Evolutionary conservation across 2,888 invertebrate species (phyloP).

Genomic region (Minunthozetes semirufus): DNA sequence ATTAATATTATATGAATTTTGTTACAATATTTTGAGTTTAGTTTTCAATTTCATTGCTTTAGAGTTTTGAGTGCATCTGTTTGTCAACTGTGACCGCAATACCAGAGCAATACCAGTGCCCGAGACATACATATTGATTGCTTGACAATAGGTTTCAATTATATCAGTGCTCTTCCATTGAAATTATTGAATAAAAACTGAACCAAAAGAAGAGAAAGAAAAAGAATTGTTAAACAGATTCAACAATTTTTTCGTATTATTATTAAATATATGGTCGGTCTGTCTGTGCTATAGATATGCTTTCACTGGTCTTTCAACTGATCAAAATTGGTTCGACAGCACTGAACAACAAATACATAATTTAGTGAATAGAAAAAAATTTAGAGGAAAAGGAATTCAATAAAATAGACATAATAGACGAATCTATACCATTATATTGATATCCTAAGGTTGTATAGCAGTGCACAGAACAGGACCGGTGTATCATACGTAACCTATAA

Average conservation of each 20-base stretch:
- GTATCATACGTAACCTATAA: conserved; percentile 1
- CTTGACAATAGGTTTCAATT: conserved; percentile 4
- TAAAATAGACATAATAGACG: conserved; percentile 2
- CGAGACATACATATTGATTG: background rate
- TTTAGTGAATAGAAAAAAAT: conserved; percentile 13
- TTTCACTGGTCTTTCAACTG: background rate
- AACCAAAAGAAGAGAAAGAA: background rate
- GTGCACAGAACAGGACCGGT: background rate
- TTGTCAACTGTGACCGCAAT: conserved; percentile 1
- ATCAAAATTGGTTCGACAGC: background rate
- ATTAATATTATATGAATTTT: too few species aligned
- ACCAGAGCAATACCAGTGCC: background rate
- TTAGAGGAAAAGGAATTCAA: background rate
- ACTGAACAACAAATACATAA: conserved; percentile 15
- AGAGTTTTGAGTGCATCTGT: conserved; percentile 10
- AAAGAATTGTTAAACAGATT: conserved; percentile 18
- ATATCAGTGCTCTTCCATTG: conserved; percentile 7
- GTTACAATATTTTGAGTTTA: too few species aligned
- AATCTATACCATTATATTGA: conserved; percentile 19
- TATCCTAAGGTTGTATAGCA: background rate
- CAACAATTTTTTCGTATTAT: conserved; percentile 13
- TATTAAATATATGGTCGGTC: background rate
- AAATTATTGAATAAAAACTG: conserved; percentile 15
- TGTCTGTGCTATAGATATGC: background rate
- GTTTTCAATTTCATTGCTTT: too few species aligned